Percentiles rank a stretch among this genome's conserved stretches.
These are phyloP conservation scores for Nibea coibor DNA, from an alignment of 2,113 vertebrate species.

Conservation along the genomic window DNA sequence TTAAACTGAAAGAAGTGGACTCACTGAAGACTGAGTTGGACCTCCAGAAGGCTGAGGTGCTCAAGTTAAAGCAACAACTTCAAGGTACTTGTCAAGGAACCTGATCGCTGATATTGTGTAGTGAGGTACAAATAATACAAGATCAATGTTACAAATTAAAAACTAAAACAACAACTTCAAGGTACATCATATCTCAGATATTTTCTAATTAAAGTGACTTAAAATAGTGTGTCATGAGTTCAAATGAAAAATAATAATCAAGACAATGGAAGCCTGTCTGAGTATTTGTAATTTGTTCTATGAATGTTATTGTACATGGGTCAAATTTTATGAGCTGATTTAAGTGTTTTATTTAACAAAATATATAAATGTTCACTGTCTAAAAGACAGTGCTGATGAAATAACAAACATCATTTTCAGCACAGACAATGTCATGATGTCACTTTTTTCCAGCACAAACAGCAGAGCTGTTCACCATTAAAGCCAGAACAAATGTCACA, in stretches of 20 bases:
- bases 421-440: too few species aligned
- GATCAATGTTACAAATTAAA: neutral
- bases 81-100: constrained; percentile 23
- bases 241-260: too few species aligned
- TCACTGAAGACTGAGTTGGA: constrained; percentile 10
- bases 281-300: too few species aligned
- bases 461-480: constrained; percentile 31
- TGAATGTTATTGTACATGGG: too few species aligned
- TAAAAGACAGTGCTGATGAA: neutral
- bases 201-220: neutral
- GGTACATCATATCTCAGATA: neutral
- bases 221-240: too few species aligned
- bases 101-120: neutral
- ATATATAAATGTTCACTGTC: neutral
- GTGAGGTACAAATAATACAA: neutral
- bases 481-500: constrained; percentile 11
- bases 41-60: constrained; percentile 16
- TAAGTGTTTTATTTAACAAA: neutral
- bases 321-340: too few species aligned
- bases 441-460: neutral
- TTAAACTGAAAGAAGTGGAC: constrained; percentile 42
- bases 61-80: constrained; percentile 21
- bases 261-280: too few species aligned
- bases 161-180: constrained; percentile 37
- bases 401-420: too few species aligned